Conservation (phyloP, 30 jellyfish, hydroid and myxozoan genomes). For the Pelagia noctiluca region DNA sequence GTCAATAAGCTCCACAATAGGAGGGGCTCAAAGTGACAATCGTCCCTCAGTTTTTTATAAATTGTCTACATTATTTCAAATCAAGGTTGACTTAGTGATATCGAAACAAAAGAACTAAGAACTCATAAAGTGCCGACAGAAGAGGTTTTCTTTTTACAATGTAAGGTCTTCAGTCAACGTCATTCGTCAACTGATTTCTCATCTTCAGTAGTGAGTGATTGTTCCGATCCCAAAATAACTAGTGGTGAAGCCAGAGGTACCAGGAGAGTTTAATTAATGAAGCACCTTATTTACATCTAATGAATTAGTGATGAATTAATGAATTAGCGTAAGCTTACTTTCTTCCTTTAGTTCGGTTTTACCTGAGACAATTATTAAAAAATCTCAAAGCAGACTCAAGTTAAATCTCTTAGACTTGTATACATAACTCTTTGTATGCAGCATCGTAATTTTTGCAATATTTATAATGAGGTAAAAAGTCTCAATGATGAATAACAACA, state of each 20-base stretch:
- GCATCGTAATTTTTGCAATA: no score
- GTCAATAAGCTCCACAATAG: not conserved
- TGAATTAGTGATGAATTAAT: not conserved
- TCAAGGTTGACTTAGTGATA: not conserved
- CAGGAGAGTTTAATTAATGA: no score
- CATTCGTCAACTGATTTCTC: not conserved
- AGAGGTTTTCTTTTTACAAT: not conserved
- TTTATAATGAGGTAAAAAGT: no score
- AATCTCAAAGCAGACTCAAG: no score
- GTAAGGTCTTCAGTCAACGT: not conserved
- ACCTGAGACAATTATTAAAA: no score
- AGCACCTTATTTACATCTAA: not conserved
- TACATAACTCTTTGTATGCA: no score
- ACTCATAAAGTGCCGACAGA: not conserved
- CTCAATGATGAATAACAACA: not conserved
- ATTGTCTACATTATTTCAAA: not conserved
- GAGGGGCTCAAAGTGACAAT: no score
- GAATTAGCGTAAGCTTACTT: not conserved
- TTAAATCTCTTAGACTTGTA: no score
- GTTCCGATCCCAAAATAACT: not conserved
- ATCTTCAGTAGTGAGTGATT: not conserved
- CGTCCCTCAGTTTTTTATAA: no score
- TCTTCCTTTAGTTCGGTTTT: no score
- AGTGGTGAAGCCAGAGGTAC: no score
- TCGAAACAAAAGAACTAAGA: not conserved